phyloP scores from a whole-genome alignment of 2,113 vertebrate species.

The Lophochroa leadbeateri region DNA sequence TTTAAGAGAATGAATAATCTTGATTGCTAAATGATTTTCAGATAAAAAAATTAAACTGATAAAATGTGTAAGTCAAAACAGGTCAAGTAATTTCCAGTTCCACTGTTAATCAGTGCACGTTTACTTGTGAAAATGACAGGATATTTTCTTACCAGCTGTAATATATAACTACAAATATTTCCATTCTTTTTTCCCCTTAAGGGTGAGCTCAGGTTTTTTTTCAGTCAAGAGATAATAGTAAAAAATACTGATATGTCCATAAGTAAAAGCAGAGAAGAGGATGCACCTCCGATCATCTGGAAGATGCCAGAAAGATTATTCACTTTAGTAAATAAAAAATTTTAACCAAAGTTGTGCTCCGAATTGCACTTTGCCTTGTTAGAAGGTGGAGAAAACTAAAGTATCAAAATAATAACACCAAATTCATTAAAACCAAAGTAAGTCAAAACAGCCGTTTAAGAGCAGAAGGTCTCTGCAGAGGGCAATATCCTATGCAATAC shows the following conservation, averaged over 20 bases:
- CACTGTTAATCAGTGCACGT: neutral
- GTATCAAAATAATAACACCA: neutral
- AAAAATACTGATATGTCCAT: neutral
- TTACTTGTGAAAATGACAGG: fast-evolving
- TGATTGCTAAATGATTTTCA: neutral
- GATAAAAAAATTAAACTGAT: neutral
- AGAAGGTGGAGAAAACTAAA: neutral
- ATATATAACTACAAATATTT: fast-evolving
- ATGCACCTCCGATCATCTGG: neutral
- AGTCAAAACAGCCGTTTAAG: neutral
- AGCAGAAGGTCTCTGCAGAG: neutral
- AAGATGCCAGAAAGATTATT: neutral
- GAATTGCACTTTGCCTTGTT: neutral
- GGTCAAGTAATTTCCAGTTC: neutral
- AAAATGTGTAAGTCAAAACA: neutral
- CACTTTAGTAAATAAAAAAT: neutral
- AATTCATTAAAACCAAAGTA: neutral
- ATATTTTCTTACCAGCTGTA: neutral
- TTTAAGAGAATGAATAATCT: neutral
- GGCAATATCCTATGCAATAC: neutral
- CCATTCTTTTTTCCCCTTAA: neutral
- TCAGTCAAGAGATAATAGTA: neutral
- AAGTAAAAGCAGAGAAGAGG: neutral
- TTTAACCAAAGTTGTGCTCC: neutral
- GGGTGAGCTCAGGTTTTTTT: fast-evolving